Base-by-base conservation (phyloP, 2,113 vertebrate genomes). In the Apistogramma diplotaenia region DNA sequence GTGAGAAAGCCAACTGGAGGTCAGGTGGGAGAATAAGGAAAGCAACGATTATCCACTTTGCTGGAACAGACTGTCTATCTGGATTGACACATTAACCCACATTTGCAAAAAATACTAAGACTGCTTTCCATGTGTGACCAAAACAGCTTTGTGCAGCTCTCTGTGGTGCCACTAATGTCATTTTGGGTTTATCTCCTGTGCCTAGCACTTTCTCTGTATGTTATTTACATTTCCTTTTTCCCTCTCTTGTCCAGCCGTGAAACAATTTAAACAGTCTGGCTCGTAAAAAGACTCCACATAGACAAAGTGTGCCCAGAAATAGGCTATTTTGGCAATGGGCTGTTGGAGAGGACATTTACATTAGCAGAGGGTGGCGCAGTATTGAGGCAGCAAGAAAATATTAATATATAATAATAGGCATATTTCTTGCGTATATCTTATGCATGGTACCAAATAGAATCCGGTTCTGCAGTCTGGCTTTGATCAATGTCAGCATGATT, bases 191-290 rank as follows among this genome's bases (percentile, higher is more conserved):
- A 54, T 55, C 54, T 58, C 40, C 75, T 37, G 9, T 27, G 57
- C 19, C 21, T 27, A 60, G 25, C 62, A 84, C 56, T 15, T 29
- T 51, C 7, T 19, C 18, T 74, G 61, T 56, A 78, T 78, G 58
- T 65, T 85, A 75, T 94, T 93, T 91, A 91, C 88, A 76, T 82
- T 89, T 81, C 74, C 74, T 85, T 72, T 85, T 72, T 85, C 79
- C 65, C 80, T 83, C 73, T 62, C 67, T 82, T 85, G 84, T 82
- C 51, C 40, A 76, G 62, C 85, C 43, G 23, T 18, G 79, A 81
- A 82, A 78, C 86, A 91, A 82, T 91, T 90, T 85, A 94, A 93
- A 93, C 88, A 92, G 59, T 21, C 29, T 1, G 81, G 71, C 73
- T 91, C 43, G 9, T 81, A 76, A 89, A 91, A 79, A 77, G 61